These are phyloP conservation scores for Xestia sexstrigata DNA, from an alignment of 2,888 invertebrate species.

Conservation along the genomic window DNA sequence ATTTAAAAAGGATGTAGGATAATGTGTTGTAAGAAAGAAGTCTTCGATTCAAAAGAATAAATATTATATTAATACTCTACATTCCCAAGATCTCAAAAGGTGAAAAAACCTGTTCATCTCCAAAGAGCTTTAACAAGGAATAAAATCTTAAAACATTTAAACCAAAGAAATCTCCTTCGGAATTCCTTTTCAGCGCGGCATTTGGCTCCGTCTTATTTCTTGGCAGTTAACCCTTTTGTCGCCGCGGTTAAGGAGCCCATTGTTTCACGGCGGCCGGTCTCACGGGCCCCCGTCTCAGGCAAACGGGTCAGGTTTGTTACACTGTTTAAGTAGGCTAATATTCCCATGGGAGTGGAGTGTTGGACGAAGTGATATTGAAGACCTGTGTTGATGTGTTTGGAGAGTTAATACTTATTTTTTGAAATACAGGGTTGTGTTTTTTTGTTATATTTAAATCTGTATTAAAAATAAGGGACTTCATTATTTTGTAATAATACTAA, in stretches of 20 bases:
- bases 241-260: conserved; percentile 76
- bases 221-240: conserved; percentile 77
- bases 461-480: not conserved
- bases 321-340: conserved; percentile 83
- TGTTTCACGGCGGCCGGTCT: conserved; percentile 78
- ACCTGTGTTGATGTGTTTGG: conserved; percentile 40
- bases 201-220: conserved; percentile 72
- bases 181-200: conserved; percentile 60
- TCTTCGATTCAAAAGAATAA: too few relatives aligned
- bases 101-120: conserved; percentile 12
- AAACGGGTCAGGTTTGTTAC: conserved; percentile 81
- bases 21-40: not conserved
- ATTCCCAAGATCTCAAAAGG: not conserved
- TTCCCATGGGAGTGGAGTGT: conserved; percentile 79
- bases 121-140: conserved; percentile 25
- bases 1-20: too few relatives aligned
- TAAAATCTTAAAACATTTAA: conserved; percentile 45
- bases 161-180: conserved; percentile 43
- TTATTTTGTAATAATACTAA: not conserved
- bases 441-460: not conserved
- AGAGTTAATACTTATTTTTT: conserved; percentile 6
- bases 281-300: conserved; percentile 82
- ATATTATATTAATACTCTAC: not conserved
- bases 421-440: not conserved
- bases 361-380: conserved; percentile 40